Evolutionary conservation across 2,113 vertebrate species (phyloP), one percentile per base, ranked within the genome.

Genomic region (Mugil cephalus): DNA sequence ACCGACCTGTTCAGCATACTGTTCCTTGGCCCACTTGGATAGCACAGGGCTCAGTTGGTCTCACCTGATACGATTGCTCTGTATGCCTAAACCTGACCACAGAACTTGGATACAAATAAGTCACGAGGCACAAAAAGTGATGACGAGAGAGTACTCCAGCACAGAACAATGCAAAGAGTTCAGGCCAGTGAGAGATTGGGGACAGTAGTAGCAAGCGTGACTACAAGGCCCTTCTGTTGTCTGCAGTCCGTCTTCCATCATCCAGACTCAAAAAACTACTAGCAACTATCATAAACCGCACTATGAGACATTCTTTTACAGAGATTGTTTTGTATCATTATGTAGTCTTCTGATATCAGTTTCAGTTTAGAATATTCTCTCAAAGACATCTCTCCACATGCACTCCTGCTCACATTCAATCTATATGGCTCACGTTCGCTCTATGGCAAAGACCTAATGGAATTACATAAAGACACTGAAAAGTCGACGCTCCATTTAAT

Each of bases 371-470:
- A 78, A 75, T 40, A 75, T 78, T 82, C 50, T 63, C 53, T 75
- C 81, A 84, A 82, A 86, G 80, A 80, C 54, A 73, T 76, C 66
- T 65, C 56, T 79, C 36, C 51, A 19, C 72, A 67, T 52, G 72
- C 79, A 73, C 40, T 73, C 21, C 69, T 69, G 51, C 71, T 78
- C 53, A n/a, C n/a, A n/a, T n/a, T n/a, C n/a, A n/a, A n/a, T n/a
- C n/a, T n/a, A n/a, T n/a, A n/a, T n/a, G n/a, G n/a, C 24, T 30
- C 79, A 73, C 42, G 69, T 18, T 66, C 66, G 52, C 71, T 78
- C 50, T 64, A 15, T 68, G 74, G 81, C 71, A 80, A 80, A 80
- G 60, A 84, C 61, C 90, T 89, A 91, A 91, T 93, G 77, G 82
- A 82, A 84, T 86, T 84, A 86, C 86, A 81, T 82, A 75, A 83